Evolutionary conservation across 2,888 invertebrate species (phyloP).

Genomic region (Nymphalis urticae): DNA sequence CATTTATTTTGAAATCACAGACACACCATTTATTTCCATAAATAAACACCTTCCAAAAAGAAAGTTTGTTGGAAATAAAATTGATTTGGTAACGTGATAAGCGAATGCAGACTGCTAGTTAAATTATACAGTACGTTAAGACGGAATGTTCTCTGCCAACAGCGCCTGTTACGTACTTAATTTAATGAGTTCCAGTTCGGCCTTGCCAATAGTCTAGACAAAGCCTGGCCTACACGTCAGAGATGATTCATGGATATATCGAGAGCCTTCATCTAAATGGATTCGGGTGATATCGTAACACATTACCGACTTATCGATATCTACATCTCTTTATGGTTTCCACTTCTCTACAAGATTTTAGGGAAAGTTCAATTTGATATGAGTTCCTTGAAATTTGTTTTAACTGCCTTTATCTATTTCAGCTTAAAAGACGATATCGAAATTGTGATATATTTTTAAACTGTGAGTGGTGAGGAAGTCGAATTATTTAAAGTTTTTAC

Average conservation of each 20-base stretch:
- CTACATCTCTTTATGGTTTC: neutral
- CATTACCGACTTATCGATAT: neutral
- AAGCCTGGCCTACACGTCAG: slow-evolving; percentile 4
- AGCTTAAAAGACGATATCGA: neutral
- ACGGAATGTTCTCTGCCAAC: slow-evolving; percentile 13
- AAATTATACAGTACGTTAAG: neutral
- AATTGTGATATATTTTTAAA: too few relatives aligned
- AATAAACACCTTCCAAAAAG: too few relatives aligned
- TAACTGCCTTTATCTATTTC: neutral
- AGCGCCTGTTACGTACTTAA: slow-evolving; percentile 11
- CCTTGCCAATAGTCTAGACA: slow-evolving; percentile 23
- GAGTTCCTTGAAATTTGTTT: slow-evolving; percentile 1
- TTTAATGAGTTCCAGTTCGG: slow-evolving; percentile 20
- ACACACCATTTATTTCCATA: too few relatives aligned
- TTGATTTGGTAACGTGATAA: too few relatives aligned
- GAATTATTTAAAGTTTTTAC: too few relatives aligned
- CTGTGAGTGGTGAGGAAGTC: too few relatives aligned
- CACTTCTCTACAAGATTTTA: neutral
- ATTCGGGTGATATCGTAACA: neutral
- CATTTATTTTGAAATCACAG: too few relatives aligned
- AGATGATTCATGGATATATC: slow-evolving; percentile 8
- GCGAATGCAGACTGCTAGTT: too few relatives aligned
- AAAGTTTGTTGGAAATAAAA: too few relatives aligned
- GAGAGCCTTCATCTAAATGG: neutral
- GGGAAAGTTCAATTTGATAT: slow-evolving; percentile 2